phyloP scores from a whole-genome alignment of 2,797 vertebrate genomes.

The Sphenopsis melanotis region DNA sequence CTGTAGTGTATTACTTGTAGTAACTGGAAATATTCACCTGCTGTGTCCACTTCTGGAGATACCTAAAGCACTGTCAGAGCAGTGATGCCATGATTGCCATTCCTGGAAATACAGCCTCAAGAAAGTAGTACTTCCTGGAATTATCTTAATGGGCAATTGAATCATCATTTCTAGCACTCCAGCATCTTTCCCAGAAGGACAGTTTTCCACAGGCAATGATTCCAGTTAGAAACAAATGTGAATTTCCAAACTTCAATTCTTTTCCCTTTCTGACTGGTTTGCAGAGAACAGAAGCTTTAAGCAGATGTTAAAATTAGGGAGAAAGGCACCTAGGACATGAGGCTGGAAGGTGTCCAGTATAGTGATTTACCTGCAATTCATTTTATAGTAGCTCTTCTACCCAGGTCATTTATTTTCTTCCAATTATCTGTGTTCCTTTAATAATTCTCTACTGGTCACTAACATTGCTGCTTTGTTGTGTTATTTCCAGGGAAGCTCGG shows the following conservation, averaged over 20 bases:
- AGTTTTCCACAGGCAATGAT: conserved; percentile 56
- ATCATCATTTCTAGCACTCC: conserved; percentile 67
- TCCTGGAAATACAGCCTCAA: conserved; percentile 56
- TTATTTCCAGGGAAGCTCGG: conserved; percentile 3
- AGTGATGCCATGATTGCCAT: conserved; percentile 21
- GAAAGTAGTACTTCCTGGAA: conserved; percentile 68
- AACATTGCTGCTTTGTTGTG: neutral
- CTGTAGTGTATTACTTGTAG: neutral
- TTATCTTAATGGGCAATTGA: conserved; percentile 72
- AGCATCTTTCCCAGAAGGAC: conserved; percentile 64
- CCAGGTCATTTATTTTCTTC: conserved; percentile 49
- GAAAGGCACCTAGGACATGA: neutral
- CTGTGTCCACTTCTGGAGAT: conserved; percentile 8
- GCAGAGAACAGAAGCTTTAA: neutral
- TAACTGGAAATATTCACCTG: conserved; percentile 54
- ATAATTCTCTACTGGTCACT: conserved; percentile 45
- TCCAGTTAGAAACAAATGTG: conserved; percentile 58
- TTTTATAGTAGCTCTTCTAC: neutral
- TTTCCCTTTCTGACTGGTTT: neutral
- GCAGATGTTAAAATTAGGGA: conserved; percentile 42
- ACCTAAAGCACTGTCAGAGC: conserved; percentile 23
- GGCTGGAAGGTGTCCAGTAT: neutral
- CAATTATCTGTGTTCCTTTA: conserved; percentile 36
- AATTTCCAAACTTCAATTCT: conserved; percentile 5
- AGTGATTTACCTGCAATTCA: conserved; percentile 9